Evolutionary conservation across 2,113 vertebrate species (phyloP).

Genomic region (Hylia prasina): DNA sequence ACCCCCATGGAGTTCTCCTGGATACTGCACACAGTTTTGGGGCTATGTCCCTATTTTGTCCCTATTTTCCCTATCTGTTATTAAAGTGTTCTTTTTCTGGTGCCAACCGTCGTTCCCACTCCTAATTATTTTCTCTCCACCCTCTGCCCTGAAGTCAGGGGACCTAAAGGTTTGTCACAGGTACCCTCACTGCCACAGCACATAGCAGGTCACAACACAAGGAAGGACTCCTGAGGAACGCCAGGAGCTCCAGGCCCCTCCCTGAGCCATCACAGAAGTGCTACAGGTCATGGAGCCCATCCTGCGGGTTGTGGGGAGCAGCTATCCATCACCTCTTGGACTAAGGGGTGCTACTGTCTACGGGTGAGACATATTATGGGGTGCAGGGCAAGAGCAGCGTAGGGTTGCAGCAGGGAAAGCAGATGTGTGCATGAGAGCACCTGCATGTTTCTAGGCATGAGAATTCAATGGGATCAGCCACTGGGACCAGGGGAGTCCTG

Average conservation of each 20-base stretch:
- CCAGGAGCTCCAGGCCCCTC: neutral
- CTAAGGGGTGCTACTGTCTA: neutral
- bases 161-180: no score
- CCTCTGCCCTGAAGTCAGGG: no score
- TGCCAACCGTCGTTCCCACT: no score
- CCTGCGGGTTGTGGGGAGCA: neutral
- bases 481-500: neutral
- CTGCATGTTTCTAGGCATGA: neutral
- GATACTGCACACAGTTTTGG: no score
- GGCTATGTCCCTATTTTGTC: rapidly evolving
- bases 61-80: no score
- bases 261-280: neutral
- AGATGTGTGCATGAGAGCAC: neutral
- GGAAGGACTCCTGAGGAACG: neutral
- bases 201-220: neutral
- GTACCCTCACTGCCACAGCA: no score
- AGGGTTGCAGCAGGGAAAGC: neutral
- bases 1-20: no score
- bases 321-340: neutral
- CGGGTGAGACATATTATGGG: no score
- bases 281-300: rapidly evolving
- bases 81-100: no score
- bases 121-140: no score
- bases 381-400: neutral
- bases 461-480: no score